Evolutionary conservation across 2,113 vertebrate species (phyloP).

Genomic region (Proterorhinus semilunaris): DNA sequence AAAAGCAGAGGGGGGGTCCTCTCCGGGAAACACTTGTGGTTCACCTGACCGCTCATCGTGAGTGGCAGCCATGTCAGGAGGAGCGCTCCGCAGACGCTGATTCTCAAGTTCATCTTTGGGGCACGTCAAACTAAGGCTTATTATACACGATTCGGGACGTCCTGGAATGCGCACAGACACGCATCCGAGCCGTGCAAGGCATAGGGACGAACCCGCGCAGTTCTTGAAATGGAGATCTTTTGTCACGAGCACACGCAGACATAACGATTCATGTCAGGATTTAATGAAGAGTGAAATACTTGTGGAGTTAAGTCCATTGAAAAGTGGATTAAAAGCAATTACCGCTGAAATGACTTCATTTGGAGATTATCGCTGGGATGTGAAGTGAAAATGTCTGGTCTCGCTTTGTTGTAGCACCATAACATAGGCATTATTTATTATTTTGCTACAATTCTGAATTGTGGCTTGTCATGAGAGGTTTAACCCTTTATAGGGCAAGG

Average conservation of each 20-base stretch:
- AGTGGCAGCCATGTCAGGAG: conserved; percentile 70
- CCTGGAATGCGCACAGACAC: conserved; percentile 54
- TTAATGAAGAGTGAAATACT: conserved; percentile 30
- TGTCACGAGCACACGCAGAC: not conserved
- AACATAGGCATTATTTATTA: conserved; percentile 8
- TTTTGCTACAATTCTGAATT: not conserved
- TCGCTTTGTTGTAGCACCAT: conserved; percentile 29
- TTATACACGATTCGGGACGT: conserved; percentile 43
- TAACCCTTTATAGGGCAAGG: no score
- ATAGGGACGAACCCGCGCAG: not conserved
- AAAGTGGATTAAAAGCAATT: conserved; percentile 54
- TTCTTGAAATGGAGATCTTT: not conserved
- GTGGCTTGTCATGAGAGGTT: no score
- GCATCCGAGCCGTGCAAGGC: not conserved
- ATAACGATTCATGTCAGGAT: conserved; percentile 15
- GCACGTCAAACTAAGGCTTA: conserved; percentile 60
- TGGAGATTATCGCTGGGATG: conserved; percentile 52
- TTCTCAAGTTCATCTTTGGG: conserved; percentile 68
- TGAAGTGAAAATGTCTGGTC: conserved; percentile 30
- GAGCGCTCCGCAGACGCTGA: conserved; percentile 59
- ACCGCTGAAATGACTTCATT: conserved; percentile 35
- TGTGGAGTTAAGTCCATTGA: conserved; percentile 18
- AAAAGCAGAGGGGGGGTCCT: conserved; percentile 44
- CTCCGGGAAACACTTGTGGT: conserved; percentile 57
- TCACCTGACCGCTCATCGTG: conserved; percentile 60